Evolutionary conservation across 2,888 invertebrate genomes (phyloP).

Genomic region (Caenorhabditis sulstoni): DNA sequence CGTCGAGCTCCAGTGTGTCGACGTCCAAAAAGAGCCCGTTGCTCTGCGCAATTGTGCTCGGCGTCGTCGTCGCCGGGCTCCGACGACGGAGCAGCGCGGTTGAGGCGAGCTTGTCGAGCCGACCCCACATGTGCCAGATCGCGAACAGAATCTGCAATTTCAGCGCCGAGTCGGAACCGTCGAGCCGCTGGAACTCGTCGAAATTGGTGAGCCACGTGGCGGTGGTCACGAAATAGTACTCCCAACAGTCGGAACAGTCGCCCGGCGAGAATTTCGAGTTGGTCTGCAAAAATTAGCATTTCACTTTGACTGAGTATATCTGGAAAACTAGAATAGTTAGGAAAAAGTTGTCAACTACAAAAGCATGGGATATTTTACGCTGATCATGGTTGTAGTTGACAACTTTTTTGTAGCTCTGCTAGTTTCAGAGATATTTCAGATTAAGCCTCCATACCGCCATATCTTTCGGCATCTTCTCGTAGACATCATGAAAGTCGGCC

Average conservation of each 20-base stretch:
- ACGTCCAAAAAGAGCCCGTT: conserved; percentile 45
- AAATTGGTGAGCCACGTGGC: conserved; percentile 19
- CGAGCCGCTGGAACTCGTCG: neutral
- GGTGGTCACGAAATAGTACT: conserved; percentile 6
- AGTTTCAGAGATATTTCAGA: too few relatives aligned
- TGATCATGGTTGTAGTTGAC: too few relatives aligned
- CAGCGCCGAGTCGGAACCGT: neutral
- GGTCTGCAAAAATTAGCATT: too few relatives aligned
- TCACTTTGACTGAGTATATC: too few relatives aligned
- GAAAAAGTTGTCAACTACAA: too few relatives aligned
- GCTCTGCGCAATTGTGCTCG: conserved; percentile 39
- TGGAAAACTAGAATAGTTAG: too few relatives aligned
- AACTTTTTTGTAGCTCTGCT: too few relatives aligned
- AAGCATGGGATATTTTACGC: too few relatives aligned
- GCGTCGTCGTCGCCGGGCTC: too few relatives aligned
- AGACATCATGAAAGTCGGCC: neutral
- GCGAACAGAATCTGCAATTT: conserved; percentile 28
- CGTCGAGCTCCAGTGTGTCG: conserved; percentile 32
- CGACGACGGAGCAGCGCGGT: conserved; percentile 26
- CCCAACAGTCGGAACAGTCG: neutral
- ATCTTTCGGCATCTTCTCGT: conserved; percentile 12
- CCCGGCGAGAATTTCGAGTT: neutral
- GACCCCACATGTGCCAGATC: conserved; percentile 42
- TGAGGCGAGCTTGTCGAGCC: conserved; percentile 28
- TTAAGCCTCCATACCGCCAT: conserved; percentile 20